These are phyloP conservation scores for Cassiopea xamachana DNA, from an alignment of 30 jellyfish, hydroid and myxozoan species.

Conservation along the genomic window DNA sequence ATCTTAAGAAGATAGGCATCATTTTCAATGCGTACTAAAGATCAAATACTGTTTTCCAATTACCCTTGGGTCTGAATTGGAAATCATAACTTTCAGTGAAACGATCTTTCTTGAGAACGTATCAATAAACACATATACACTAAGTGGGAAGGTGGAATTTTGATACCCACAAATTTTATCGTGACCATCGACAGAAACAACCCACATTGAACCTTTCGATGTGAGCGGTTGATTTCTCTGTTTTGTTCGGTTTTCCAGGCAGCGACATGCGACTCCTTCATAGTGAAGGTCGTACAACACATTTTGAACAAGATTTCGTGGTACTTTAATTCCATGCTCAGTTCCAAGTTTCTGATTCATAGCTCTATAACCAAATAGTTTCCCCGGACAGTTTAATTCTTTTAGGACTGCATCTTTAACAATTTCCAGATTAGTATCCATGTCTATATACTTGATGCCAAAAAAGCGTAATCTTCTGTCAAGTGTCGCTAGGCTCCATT, in stretches of 20 bases:
- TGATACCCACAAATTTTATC: slow-evolving; percentile 54
- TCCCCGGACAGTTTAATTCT: slow-evolving; percentile 49
- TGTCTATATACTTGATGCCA: slow-evolving; percentile 12
- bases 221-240: background rate
- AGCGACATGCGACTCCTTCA: slow-evolving; percentile 28
- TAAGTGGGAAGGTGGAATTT: slow-evolving; percentile 61
- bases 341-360: slow-evolving; percentile 34
- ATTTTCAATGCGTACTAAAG: slow-evolving; percentile 6
- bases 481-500: slow-evolving; percentile 63
- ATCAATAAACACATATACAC: slow-evolving; percentile 64
- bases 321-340: slow-evolving; percentile 41
- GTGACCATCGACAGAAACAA: slow-evolving; percentile 58
- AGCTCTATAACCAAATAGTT: slow-evolving; percentile 53
- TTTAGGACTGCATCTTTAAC: slow-evolving; percentile 43
- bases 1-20: slow-evolving; percentile 11
- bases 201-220: slow-evolving; percentile 14
- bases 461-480: slow-evolving; percentile 52
- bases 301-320: slow-evolving; percentile 43
- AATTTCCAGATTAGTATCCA: background rate
- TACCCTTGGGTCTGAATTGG: slow-evolving; percentile 44
- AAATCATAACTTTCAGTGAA: slow-evolving; percentile 12
- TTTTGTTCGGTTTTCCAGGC: too few species aligned
- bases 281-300: slow-evolving; percentile 42
- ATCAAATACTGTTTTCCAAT: slow-evolving; percentile 54
- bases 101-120: slow-evolving; percentile 43